A percentile compares a stretch with the other conserved stretches of the same genome.
Conservation (phyloP, 64 coral and sea anemone genomes). For the Cladopsammia gracilis region DNA sequence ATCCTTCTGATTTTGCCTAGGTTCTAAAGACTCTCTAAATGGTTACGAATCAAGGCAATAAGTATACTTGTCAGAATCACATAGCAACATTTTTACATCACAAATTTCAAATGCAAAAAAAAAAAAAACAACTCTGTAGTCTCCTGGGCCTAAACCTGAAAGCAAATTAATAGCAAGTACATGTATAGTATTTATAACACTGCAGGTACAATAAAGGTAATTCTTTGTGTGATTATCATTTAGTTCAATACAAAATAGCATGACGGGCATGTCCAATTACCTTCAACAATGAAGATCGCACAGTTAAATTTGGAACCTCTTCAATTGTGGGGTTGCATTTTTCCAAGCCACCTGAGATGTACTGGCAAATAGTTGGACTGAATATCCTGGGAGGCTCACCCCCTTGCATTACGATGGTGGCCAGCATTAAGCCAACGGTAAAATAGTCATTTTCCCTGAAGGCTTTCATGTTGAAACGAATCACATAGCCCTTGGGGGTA, state of each 20-base stretch:
- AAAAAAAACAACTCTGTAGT: too few species aligned
- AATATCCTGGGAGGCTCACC: slow-evolving; percentile 43
- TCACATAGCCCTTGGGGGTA: slow-evolving; percentile 42
- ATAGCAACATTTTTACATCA: too few species aligned
- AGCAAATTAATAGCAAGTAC: too few species aligned
- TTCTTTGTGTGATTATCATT: too few species aligned
- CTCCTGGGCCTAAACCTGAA: too few species aligned
- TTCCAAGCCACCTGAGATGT: slow-evolving; percentile 20
- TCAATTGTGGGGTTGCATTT: slow-evolving; percentile 48
- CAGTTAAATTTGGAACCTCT: slow-evolving; percentile 46
- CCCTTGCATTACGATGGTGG: slow-evolving; percentile 46
- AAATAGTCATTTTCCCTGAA: slow-evolving; percentile 51
- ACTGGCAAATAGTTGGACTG: slow-evolving; percentile 57
- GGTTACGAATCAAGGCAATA: too few species aligned
- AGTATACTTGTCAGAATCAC: too few species aligned
- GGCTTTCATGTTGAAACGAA: slow-evolving; percentile 47
- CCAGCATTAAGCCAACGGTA: slow-evolving; percentile 46
- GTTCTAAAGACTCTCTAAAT: too few species aligned
- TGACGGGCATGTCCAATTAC: slow-evolving; percentile 38
- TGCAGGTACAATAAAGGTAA: too few species aligned
- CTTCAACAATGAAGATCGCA: slow-evolving; percentile 45
- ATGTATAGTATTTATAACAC: too few species aligned
- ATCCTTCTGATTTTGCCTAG: slow-evolving; percentile 46
- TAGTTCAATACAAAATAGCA: slow-evolving; percentile 45
- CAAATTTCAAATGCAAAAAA: too few species aligned